Percentiles rank a stretch among this genome's conserved stretches.
phyloP scores from a whole-genome alignment of 2,113 vertebrate species.

The Ameiurus melas region DNA sequence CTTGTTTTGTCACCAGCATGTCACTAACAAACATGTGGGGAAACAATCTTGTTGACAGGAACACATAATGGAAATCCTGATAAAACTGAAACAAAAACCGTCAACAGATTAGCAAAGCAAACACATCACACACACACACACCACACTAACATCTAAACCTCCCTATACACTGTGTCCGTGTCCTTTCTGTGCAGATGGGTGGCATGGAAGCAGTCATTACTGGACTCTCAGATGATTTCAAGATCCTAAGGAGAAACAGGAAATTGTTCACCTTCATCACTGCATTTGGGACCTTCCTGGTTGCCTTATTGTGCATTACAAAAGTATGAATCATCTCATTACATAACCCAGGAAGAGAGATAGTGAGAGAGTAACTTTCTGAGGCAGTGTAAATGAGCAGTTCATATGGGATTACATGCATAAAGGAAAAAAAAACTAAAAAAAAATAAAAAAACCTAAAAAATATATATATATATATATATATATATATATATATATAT shows the following conservation, averaged over 20 bases:
- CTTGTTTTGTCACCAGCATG: neutral
- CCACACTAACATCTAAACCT: neutral
- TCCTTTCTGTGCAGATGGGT: slow-evolving; percentile 82
- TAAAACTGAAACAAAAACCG: slow-evolving; percentile 14
- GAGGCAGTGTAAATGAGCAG: neutral
- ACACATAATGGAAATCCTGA: slow-evolving; percentile 15
- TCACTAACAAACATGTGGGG: no score
- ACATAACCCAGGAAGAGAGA: neutral
- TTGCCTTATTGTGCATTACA: slow-evolving; percentile 89
- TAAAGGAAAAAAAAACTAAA: neutral
- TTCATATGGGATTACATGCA: neutral
- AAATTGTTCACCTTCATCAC: slow-evolving; percentile 91
- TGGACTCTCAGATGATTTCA: slow-evolving; percentile 92
- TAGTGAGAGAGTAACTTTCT: neutral
- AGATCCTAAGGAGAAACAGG: slow-evolving; percentile 88
- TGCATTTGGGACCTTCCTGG: slow-evolving; percentile 85
- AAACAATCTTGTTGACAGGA: slow-evolving; percentile 6
- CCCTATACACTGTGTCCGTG: neutral
- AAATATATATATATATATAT: no score
- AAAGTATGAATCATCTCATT: slow-evolving; percentile 79
- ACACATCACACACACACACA: neutral
- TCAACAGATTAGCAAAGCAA: slow-evolving; percentile 17
- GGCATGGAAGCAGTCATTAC: slow-evolving; percentile 99
- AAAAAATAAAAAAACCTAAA: no score
- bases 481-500: no score